Conservation (phyloP, 2,797 vertebrate species). For the Poecilia picta region DNA sequence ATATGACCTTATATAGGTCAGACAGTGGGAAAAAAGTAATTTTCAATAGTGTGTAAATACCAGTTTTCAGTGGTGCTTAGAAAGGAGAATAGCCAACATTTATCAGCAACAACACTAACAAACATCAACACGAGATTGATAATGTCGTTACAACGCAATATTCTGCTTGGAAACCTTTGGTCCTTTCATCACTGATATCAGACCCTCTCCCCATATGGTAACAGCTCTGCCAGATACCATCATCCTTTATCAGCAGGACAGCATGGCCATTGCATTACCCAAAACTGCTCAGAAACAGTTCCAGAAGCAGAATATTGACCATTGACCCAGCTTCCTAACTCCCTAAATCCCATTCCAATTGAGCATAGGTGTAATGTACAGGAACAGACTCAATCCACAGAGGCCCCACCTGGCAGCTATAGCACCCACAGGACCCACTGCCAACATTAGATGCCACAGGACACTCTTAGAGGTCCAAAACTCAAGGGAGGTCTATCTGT, state of each 20-base stretch:
- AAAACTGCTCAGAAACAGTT: constrained; percentile 12
- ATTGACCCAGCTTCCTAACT: constrained; percentile 13
- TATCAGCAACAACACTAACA: not conserved
- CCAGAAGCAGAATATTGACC: constrained; percentile 11
- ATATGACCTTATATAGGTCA: not conserved
- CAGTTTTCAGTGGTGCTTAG: not conserved
- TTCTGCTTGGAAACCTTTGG: constrained; percentile 2
- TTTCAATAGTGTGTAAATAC: not conserved
- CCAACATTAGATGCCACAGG: constrained; percentile 13
- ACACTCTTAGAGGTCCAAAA: not conserved
- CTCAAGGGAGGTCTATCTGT: not conserved
- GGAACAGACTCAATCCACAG: constrained; percentile 18
- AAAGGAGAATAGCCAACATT: not conserved
- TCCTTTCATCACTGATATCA: not conserved
- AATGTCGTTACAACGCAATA: not conserved
- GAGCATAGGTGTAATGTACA: constrained; percentile 7
- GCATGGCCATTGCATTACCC: not conserved
- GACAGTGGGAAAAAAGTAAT: not conserved
- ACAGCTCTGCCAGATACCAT: not conserved
- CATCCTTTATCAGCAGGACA: not conserved
- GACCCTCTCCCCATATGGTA: not conserved
- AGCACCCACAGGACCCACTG: constrained; percentile 18
- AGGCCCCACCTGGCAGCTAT: constrained; percentile 7
- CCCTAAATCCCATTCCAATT: constrained; percentile 23
- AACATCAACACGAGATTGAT: not conserved